Percentiles rank a stretch among this genome's conserved stretches.
Evolutionary conservation across 2,113 vertebrate species (phyloP).

Genomic region (Clupea harengus): DNA sequence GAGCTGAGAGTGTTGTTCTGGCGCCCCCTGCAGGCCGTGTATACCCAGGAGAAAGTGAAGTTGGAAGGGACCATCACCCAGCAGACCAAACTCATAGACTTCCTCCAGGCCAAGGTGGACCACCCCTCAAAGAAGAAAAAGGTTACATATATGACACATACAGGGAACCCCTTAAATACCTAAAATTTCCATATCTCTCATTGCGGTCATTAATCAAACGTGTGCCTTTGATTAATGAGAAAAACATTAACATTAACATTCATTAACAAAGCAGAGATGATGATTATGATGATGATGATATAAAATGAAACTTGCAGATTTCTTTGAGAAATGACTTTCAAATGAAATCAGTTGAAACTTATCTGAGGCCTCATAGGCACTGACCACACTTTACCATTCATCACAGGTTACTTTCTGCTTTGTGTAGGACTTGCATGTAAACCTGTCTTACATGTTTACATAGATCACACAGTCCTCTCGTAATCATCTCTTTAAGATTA

Average conservation of each 20-base stretch:
- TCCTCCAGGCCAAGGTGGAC: slow-evolving; percentile 96
- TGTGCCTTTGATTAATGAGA: background rate
- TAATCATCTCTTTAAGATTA: background rate
- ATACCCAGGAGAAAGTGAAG: slow-evolving; percentile 98
- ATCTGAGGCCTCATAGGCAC: background rate
- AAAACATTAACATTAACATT: background rate
- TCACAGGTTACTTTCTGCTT: background rate
- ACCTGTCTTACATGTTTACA: background rate
- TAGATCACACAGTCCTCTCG: background rate
- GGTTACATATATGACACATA: slow-evolving; percentile 69
- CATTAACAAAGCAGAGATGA: background rate
- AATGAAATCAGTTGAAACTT: background rate
- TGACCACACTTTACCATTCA: background rate
- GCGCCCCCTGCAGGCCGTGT: slow-evolving; percentile 86
- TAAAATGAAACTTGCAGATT: no score
- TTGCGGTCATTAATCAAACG: no score
- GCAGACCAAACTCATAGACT: slow-evolving; percentile 98
- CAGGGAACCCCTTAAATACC: background rate
- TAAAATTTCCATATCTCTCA: background rate
- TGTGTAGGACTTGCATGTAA: background rate
- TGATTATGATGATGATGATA: background rate
- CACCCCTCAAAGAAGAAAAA: slow-evolving; percentile 99
- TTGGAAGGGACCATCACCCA: slow-evolving; percentile 99
- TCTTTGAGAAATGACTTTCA: background rate
- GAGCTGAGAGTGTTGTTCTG: slow-evolving; percentile 55